Percentiles rank a stretch among this genome's conserved stretches.
Evolutionary conservation across 1,140 invertebrate genomes (phyloP).

Genomic region (Monochamus saltuarius): DNA sequence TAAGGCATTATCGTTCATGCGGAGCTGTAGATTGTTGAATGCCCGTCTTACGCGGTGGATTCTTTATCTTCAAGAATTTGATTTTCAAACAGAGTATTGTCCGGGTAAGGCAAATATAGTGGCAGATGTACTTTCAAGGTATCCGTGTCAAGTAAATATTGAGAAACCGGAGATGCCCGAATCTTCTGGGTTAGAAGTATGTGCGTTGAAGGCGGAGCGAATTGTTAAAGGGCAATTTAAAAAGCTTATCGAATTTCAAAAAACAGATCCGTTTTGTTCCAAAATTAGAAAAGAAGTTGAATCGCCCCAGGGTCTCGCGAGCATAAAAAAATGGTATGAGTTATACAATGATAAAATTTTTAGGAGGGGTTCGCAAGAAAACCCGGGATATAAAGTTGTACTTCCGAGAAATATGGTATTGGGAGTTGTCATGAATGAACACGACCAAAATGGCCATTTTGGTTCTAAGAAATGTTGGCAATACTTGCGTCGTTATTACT

Average conservation of each 20-base stretch:
- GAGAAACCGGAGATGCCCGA: too few species aligned
- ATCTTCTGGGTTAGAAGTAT: background rate
- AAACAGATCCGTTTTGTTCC: background rate
- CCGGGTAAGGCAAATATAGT: slow-evolving; percentile 4
- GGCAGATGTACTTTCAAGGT: slow-evolving; percentile 12
- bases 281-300: background rate
- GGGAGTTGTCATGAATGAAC: background rate
- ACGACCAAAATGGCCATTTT: slow-evolving; percentile 10
- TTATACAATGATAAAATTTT: background rate
- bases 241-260: background rate
- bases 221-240: background rate
- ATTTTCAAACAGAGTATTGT: too few species aligned
- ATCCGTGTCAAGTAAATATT: background rate
- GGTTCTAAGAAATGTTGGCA: background rate
- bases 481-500: background rate
- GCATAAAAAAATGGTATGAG: background rate
- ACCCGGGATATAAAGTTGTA: background rate
- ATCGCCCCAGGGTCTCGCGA: background rate
- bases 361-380: background rate
- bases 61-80: slow-evolving; percentile 3
- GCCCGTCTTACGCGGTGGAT: slow-evolving; percentile 1
- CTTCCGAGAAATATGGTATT: background rate
- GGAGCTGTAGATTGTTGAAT: background rate
- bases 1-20: slow-evolving; percentile 3
- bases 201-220: background rate